Conservation (phyloP, 2,113 vertebrate genomes). For the Rhabdornis inornatus region DNA sequence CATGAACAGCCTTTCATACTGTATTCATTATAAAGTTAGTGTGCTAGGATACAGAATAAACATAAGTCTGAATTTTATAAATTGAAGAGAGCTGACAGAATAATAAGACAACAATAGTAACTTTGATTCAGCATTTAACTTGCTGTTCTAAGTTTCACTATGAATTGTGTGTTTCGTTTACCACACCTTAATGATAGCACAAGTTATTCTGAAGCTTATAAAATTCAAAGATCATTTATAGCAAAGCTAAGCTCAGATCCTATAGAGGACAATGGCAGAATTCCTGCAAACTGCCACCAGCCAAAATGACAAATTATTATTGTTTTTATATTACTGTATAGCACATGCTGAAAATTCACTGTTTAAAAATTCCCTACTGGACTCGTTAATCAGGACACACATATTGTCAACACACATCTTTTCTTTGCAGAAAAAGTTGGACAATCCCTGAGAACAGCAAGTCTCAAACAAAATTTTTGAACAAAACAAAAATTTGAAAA, state of each 20-base stretch:
- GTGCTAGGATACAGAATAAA: not conserved
- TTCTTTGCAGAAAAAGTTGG: not conserved
- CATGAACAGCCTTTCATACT: not conserved
- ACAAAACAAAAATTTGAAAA: too few species aligned
- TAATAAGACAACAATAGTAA: not conserved
- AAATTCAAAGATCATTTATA: not conserved
- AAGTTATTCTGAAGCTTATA: not conserved
- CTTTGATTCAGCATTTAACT: not conserved
- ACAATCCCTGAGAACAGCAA: not conserved
- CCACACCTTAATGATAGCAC: not conserved
- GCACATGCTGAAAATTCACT: not conserved
- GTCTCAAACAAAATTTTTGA: not conserved
- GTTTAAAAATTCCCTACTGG: not conserved
- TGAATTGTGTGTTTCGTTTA: constrained; percentile 34
- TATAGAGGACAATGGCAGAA: not conserved
- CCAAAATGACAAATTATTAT: not conserved
- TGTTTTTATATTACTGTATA: not conserved
- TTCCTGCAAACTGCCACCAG: not conserved
- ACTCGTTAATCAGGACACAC: not conserved
- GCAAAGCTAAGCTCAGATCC: not conserved
- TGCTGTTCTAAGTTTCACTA: not conserved
- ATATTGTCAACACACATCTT: not conserved
- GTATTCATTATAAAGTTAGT: not conserved
- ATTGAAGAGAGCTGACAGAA: not conserved
- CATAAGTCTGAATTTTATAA: not conserved